Base-by-base conservation (phyloP, 1,140 invertebrate genomes). In the Pseudomyrmex gracilis region DNA sequence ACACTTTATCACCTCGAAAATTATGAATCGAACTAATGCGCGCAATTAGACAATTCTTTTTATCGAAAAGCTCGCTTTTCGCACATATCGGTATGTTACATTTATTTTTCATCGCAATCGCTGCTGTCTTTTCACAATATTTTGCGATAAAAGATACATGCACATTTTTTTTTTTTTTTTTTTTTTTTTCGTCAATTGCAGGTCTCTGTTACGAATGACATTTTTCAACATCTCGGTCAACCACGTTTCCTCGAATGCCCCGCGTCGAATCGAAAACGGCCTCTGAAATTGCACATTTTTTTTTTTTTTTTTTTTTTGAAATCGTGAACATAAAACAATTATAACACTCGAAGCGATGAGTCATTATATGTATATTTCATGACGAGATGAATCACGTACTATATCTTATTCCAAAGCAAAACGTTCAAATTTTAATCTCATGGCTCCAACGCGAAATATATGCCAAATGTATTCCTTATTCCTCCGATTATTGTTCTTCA, bases 401-500 rank as follows among this genome's bases (percentile, higher is more conserved):
- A 34, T 7, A 7, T 34, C 7, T 7, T 34, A 34, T 34, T 34
- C 5, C 49, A 51, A 51, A 13, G 13, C 49, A 7, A 51, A 51
- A 45, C 2, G 4, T 60, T 61, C 5, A 13, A 61, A 22, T 61
- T 60, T 61, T 7, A 24, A 13, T 24, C 7, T 24, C 4, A 12
- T 60, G 12, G 4, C 12, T 61, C 13, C 22, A 61, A 22, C 20
- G 58, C 22, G 4, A 60, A 20, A 2, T n/a, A n/a, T 8, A 73
- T 70, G 24, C 13, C 15, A 55, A 70, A 71, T 24, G 53, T 51
- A 34, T 43, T 71, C 8, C 34, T 22, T 45, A 34, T 43, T 71
- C 3, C 55, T 22, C 45, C n/a, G n/a, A n/a, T 24, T 49, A 70
- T n/a, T n/a, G 13, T 34, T 34, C 1, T 7, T 9, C 34, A 13